Base-by-base conservation (phyloP, 2,113 vertebrate genomes). In the Mohoua ochrocephala region DNA sequence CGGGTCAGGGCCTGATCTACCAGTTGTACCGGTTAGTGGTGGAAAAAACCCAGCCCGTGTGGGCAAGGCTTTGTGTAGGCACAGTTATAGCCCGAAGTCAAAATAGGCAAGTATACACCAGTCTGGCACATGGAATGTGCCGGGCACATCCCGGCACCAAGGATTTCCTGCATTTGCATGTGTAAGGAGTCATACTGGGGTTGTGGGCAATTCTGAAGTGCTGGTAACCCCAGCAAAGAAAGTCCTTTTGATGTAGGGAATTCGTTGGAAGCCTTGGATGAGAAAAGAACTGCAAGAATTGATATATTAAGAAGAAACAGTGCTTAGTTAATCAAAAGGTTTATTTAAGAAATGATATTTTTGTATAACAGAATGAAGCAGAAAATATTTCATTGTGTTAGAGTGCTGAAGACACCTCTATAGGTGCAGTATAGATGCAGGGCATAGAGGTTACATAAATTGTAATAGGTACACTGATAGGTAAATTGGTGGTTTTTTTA, bases 361-460 rank as follows among this genome's bases (percentile, higher is more conserved):
- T 56, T 39, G 41, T 15, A 11, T 71, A 90, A 76, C 9, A 23
- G 7, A 71, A 73, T 30, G 6, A 84, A 93, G 9, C 11, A 28
- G 60, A 74, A 91, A 53, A 13, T 73, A 30, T 26, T 85, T 85
- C 23, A 26, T 41, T 13, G 2, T 1, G 1, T 78, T 53, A n/a
- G 21, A 56, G 23, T 11, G 1, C 35, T 78, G 57, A 71, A 64
- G 31, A 31, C 10, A 31, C 7, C 17, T 67, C 42, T 78, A 14
- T 11, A 42, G 35, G 17, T 30, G 35, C n/a, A 68, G 13, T 28
- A 28, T 33, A 70, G 60, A 30, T n/a, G 11, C 42, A 59, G 39
- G 5, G 1, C 56, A 15, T 3, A 41, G 6, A 73, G 20, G 26
- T 45, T 45, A 23, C 0, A 0, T 60, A 41, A 64, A n/a, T 27